Evolutionary conservation across 2,797 vertebrate genomes (phyloP), one percentile per base, ranked within the genome.

Genomic region (Sebastes matsubarae): DNA sequence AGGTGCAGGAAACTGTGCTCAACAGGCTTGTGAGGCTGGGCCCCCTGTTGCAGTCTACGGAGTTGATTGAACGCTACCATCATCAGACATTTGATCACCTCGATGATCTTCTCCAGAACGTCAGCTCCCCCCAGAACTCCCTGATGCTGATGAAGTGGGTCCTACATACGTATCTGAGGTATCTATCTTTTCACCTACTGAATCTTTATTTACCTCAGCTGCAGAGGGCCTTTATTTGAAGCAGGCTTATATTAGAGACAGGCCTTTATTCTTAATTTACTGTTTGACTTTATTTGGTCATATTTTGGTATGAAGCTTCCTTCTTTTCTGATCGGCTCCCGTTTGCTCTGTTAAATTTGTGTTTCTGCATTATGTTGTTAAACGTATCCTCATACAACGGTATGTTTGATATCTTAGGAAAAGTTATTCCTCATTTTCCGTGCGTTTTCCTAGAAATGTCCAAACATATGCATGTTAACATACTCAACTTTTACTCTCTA

Each of bases 111-210:
- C 81, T 95, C 22, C 72, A 84, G 27, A 11, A 25, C 25, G n/a
- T 65, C 81, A 73, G 12, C 27, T 80, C 82, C 42, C 2, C 54
- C 29, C 25, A 80, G 20, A 69, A 52, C 4, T 29, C 2, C 13
- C 65, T 90, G 1, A 2, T 24, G 29, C 38, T 95, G 72, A 64
- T 94, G 18, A 20, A 71, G 0, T 94, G 92, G 92, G 75, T 79
- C 14, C 66, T 70, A 12, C 7, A 79, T 0, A 72, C 52, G 2
- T 93, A 87, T 42, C 78, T 75, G 72, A 93, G 93, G 93, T 94
- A 87, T 58, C 27, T 54, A 32, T 42, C 24, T 18, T 20, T 13
- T 60, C 6, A 68, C 18, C 9, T 11, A 3, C 11, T 52, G 1
- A 11, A 27, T 59, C 18, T 20, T 27, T 58, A 58, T 24, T 46